These are phyloP conservation scores for Chouioia cunea DNA, from an alignment of 2,888 invertebrate genomes.

Conservation along the genomic window DNA sequence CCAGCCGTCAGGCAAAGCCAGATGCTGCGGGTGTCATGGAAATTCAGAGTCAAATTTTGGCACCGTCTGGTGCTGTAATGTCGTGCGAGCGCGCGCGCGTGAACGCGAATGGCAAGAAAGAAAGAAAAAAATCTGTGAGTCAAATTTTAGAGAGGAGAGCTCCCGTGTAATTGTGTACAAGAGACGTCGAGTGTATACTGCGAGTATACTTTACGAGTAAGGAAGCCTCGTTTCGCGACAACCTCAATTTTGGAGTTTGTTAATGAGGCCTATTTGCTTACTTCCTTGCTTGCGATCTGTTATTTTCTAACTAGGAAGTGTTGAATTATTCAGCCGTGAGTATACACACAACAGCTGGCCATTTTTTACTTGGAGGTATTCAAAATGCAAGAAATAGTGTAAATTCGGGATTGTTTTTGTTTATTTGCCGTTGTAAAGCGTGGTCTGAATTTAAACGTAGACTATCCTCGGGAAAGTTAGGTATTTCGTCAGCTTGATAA, in stretches of 20 bases:
- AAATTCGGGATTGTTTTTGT: neutral
- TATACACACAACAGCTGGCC: too few species aligned
- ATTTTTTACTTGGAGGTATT: neutral
- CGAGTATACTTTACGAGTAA: neutral
- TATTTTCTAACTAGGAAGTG: neutral
- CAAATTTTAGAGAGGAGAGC: slow-evolving; percentile 24
- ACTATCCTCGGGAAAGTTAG: too few species aligned
- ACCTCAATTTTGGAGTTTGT: slow-evolving; percentile 14
- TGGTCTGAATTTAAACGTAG: neutral
- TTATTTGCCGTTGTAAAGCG: neutral
- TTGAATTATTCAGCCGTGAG: neutral
- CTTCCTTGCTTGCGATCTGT: neutral
- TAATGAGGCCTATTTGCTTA: slow-evolving; percentile 16
- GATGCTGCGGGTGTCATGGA: neutral
- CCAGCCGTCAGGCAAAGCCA: too few species aligned
- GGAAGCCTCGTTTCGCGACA: slow-evolving; percentile 15
- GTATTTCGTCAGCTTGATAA: too few species aligned
- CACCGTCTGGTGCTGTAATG: neutral
- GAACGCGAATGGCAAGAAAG: too few species aligned
- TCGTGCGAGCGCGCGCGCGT: neutral
- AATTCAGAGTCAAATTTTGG: slow-evolving; percentile 9
- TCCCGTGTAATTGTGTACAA: slow-evolving; percentile 23
- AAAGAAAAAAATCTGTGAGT: slow-evolving; percentile 38
- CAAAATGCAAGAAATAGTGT: neutral
- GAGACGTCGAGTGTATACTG: neutral